These are phyloP conservation scores for Littorina saxatilis DNA, from an alignment of 1,140 invertebrate species.

Conservation along the genomic window DNA sequence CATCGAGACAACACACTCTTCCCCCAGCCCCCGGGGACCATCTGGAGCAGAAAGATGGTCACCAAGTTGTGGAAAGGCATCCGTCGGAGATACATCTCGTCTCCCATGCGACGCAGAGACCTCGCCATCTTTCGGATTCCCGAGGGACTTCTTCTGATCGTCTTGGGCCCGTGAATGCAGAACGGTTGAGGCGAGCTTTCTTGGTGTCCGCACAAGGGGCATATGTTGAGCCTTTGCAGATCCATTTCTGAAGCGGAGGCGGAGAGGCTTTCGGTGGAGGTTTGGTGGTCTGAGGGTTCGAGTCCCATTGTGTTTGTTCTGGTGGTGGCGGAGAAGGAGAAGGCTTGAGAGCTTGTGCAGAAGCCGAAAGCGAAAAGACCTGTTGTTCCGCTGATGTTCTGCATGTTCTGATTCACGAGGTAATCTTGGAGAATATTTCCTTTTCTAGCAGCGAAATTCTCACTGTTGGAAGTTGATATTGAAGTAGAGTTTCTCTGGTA, in stretches of 20 bases:
- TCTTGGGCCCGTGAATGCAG: no score
- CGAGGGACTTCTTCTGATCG: neutral
- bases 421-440: no score
- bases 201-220: neutral
- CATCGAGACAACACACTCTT: neutral
- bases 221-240: no score
- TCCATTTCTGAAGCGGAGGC: no score
- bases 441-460: no score
- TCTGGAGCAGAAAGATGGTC: neutral
- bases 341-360: neutral
- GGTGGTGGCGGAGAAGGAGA: neutral
- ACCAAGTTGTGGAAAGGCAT: conserved; percentile 6
- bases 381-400: no score
- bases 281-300: neutral
- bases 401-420: no score
- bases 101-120: conserved; percentile 3
- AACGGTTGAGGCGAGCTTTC: neutral
- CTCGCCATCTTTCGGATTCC: neutral
- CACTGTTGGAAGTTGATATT: no score
- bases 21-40: conserved; percentile 7
- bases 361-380: no score
- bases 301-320: neutral
- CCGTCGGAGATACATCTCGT: conserved; percentile 25
- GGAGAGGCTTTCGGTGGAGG: no score
- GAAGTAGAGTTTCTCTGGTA: no score